Percentiles rank a stretch among this genome's conserved stretches.
phyloP scores from a whole-genome alignment of 92 coral and sea anemone species.

The Porites evermanni region DNA sequence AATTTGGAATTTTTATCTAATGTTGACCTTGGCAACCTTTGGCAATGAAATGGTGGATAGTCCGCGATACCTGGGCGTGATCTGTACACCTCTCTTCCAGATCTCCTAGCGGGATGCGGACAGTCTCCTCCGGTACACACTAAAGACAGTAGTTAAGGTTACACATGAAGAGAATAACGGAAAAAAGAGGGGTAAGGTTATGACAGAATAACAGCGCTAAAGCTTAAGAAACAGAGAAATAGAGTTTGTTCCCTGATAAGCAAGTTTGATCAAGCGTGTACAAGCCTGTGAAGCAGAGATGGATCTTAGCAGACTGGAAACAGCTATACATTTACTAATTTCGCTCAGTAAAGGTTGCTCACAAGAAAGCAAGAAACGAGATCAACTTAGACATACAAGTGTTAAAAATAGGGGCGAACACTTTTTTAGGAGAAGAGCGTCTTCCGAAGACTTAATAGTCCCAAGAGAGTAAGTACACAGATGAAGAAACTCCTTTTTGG shows the following conservation, averaged over 20 bases:
- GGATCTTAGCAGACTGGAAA: too few relatives aligned
- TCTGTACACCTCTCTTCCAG: slow-evolving; percentile 9
- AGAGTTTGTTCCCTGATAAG: neutral
- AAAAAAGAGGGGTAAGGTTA: neutral
- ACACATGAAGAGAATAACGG: too few relatives aligned
- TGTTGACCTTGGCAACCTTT: too few relatives aligned
- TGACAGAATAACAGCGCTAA: too few relatives aligned
- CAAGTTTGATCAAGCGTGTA: neutral
- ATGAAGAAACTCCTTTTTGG: neutral
- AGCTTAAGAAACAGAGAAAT: neutral
- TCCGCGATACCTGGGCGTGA: neutral
- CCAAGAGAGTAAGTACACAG: neutral
- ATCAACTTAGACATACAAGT: too few relatives aligned
- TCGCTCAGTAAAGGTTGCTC: too few relatives aligned
- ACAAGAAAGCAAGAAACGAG: too few relatives aligned
- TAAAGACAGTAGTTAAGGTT: neutral
- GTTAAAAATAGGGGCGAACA: too few relatives aligned
- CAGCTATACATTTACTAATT: neutral
- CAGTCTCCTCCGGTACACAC: slow-evolving; percentile 34
- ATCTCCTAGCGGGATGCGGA: slow-evolving; percentile 12
- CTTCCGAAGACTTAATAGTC: too few relatives aligned
- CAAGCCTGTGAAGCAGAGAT: too few relatives aligned
- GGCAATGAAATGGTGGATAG: neutral
- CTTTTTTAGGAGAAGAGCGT: too few relatives aligned
- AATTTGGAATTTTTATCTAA: too few relatives aligned